Conservation (phyloP, 2,797 vertebrate genomes). For the Ceryle rudis region DNA sequence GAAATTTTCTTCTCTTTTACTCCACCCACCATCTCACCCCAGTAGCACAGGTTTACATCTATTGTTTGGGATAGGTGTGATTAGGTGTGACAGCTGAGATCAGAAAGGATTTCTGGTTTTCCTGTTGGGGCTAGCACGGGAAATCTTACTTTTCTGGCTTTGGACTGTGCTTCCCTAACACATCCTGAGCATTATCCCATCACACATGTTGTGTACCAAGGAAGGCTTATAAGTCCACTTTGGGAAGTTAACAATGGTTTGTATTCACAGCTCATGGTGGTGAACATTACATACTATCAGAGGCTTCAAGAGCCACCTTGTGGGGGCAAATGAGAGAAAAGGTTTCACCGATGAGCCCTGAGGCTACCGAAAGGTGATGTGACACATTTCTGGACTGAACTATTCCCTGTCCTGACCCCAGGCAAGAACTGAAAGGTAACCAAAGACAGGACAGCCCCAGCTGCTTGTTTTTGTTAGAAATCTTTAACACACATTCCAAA, state of each 20-base stretch:
- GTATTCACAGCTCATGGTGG: neutral
- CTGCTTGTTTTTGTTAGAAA: neutral
- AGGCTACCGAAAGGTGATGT: neutral
- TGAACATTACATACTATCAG: neutral
- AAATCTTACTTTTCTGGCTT: neutral
- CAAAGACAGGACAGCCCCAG: neutral
- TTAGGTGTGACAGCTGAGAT: neutral
- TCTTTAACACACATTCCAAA: neutral
- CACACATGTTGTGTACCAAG: neutral
- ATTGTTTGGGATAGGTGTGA: fast-evolving
- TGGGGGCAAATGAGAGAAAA: neutral
- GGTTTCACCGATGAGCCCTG: neutral
- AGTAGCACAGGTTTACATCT: neutral
- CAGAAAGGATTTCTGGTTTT: neutral
- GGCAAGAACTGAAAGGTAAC: neutral
- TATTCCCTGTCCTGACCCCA: neutral
- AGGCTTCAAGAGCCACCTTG: neutral
- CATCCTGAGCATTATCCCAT: neutral
- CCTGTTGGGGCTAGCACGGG: neutral
- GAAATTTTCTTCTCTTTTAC: neutral
- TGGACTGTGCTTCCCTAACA: neutral
- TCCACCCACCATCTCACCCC: neutral
- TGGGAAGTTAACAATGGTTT: neutral
- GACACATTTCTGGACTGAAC: neutral
- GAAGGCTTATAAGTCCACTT: neutral